These are phyloP conservation scores for Asbolus verrucosus DNA, from an alignment of 1,140 invertebrate genomes.

Conservation along the genomic window DNA sequence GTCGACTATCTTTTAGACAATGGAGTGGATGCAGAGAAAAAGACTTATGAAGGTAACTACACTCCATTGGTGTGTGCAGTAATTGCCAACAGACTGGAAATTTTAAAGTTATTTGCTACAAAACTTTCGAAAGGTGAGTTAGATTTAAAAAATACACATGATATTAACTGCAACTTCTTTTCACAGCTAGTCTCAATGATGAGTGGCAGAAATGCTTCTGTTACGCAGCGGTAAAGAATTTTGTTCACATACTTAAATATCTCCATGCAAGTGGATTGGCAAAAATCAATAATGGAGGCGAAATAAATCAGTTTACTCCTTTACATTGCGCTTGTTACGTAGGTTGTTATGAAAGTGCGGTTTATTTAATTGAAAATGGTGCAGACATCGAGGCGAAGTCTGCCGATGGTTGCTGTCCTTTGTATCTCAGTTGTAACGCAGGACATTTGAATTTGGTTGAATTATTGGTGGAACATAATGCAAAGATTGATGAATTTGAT, in stretches of 20 bases:
- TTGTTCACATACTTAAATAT: neutral
- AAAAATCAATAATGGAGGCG: neutral
- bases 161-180: neutral
- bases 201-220: neutral
- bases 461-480: neutral
- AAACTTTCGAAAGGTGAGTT: too few relatives aligned
- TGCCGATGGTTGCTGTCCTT: neutral
- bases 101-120: too few relatives aligned
- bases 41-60: neutral
- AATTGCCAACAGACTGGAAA: too few relatives aligned
- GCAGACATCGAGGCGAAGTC: conserved; percentile 38
- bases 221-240: neutral
- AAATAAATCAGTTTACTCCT: neutral
- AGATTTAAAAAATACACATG: too few relatives aligned
- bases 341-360: conserved; percentile 35
- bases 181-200: neutral
- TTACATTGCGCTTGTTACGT: neutral
- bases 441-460: neutral
- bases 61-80: too few relatives aligned
- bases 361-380: conserved; percentile 46
- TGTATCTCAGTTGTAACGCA: neutral
- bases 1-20: too few relatives aligned
- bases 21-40: too few relatives aligned
- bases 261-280: neutral
- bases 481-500: neutral